Base-by-base conservation (phyloP, 2,888 invertebrate species). In the Caradrina kadenii region DNA sequence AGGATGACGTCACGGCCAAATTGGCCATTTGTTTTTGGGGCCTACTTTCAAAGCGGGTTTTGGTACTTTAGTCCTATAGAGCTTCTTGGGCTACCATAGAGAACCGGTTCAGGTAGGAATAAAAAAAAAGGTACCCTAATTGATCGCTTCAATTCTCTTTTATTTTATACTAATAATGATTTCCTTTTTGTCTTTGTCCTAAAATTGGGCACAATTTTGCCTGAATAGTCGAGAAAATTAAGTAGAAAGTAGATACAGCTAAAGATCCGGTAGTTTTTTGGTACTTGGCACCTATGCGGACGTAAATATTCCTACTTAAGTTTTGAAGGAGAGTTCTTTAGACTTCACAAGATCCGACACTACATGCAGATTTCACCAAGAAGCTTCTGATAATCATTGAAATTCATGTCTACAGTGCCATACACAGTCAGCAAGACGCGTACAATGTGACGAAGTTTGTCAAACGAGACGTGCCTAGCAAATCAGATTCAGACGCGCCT, bases 1-100 rank as follows among this genome's bases (percentile, higher is more conserved):
- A 21, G 0, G 7, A 11, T 74, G 74, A 71, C 69, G 53, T 71
- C 68, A 78, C 5, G 8, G 26, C 19, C 15, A 61, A 2, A 49
- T 42, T 63, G 45, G 35, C 42, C 52, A 62, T 64, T 63, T 67
- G 67, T 65, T 55, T 60, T 45, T 59, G 64, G 21, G 61, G 50
- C 63, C 31, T 52, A 54, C 39, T 64, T 11, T 48, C 35, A 2
- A 15, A 67, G 21, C 11, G 8, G 26, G 19, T 62, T 42, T n/a
- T 35, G 7, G 35, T 35, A 42, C 42, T 42, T 42, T 15, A 8
- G 7, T 39, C n/a, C 19, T 56, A 13, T 35, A 13, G 17, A 17
- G 19, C 10, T 53, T 60, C 52, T 52, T 35, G 22, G 22, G 3
- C 6, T 39, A 39, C 75, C n/a, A 21, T 26, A 22, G 22, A 22